Percentiles rank a stretch among this genome's conserved stretches.
Evolutionary conservation across 2,797 vertebrate genomes (phyloP).

Genomic region (Graptemys geographica): DNA sequence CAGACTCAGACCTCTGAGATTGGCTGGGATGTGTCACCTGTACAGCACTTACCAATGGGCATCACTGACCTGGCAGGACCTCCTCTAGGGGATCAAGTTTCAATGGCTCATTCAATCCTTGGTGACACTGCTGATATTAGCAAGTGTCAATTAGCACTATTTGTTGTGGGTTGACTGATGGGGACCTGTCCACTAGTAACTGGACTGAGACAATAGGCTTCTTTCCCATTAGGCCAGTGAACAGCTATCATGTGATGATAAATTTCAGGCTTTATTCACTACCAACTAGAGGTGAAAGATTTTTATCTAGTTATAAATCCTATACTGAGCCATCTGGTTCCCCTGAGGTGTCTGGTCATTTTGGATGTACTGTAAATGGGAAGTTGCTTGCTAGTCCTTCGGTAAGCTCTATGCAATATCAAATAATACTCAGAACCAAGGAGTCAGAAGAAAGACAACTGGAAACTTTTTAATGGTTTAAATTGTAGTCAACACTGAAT

Average conservation of each 20-base stretch:
- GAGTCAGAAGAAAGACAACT: neutral
- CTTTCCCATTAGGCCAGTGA: fast-evolving
- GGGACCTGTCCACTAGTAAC: fast-evolving
- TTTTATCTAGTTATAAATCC: neutral
- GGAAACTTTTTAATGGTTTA: neutral
- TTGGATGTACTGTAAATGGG: neutral
- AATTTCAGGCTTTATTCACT: neutral
- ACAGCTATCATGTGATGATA: fast-evolving
- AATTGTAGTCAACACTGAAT: neutral
- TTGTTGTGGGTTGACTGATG: neutral
- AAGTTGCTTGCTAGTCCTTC: neutral
- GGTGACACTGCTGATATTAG: neutral
- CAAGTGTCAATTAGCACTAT: neutral
- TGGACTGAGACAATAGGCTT: neutral
- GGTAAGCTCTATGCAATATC: neutral
- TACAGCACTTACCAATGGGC: neutral
- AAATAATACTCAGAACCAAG: neutral
- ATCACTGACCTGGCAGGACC: neutral
- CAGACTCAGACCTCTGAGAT: neutral
- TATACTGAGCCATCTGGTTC: neutral
- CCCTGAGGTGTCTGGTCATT: neutral
- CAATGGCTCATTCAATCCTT: neutral
- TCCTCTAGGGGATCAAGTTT: neutral
- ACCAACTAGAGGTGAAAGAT: fast-evolving
- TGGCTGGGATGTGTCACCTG: neutral